These are phyloP conservation scores for Scartelaos histophorus DNA, from an alignment of 2,113 vertebrate species.

Conservation along the genomic window DNA sequence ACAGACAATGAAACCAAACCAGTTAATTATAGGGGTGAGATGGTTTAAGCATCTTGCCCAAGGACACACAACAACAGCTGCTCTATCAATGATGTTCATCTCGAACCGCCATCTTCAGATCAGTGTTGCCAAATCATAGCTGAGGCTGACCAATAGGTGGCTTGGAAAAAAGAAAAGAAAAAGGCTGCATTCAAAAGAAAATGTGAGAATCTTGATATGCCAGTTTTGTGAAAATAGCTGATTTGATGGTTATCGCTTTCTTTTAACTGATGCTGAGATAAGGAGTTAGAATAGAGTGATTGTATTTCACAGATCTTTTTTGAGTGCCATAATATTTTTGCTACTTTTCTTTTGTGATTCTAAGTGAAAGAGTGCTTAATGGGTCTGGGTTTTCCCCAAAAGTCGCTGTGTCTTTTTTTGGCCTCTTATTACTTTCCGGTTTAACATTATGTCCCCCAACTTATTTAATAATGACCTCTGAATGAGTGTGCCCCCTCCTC, in stretches of 20 bases:
- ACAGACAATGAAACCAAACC: too few relatives aligned
- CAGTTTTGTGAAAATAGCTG: too few relatives aligned
- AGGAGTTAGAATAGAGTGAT: background rate
- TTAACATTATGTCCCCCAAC: conserved; percentile 35
- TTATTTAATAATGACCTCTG: conserved; percentile 48
- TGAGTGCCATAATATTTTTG: background rate
- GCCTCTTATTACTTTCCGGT: conserved; percentile 22
- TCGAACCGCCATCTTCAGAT: too few relatives aligned
- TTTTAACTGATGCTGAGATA: background rate
- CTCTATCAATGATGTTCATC: too few relatives aligned
- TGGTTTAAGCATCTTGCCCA: too few relatives aligned
- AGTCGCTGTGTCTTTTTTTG: conserved; percentile 8
- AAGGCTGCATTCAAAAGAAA: too few relatives aligned
- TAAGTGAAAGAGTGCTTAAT: background rate
- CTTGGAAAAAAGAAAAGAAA: too few relatives aligned
- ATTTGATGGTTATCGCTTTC: background rate
- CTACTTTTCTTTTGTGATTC: background rate
- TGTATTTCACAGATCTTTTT: conserved; percentile 3
- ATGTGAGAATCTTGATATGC: too few relatives aligned
- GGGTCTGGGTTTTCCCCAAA: conserved; percentile 18
- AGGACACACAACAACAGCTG: too few relatives aligned
- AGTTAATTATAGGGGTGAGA: too few relatives aligned
- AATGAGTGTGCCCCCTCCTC: conserved; percentile 34
- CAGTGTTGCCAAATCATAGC: too few relatives aligned
- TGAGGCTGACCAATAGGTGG: too few relatives aligned